Evolutionary conservation across 2,113 vertebrate genomes (phyloP), one percentile per base, ranked within the genome.

Genomic region (Pelvicachromis taeniatus): DNA sequence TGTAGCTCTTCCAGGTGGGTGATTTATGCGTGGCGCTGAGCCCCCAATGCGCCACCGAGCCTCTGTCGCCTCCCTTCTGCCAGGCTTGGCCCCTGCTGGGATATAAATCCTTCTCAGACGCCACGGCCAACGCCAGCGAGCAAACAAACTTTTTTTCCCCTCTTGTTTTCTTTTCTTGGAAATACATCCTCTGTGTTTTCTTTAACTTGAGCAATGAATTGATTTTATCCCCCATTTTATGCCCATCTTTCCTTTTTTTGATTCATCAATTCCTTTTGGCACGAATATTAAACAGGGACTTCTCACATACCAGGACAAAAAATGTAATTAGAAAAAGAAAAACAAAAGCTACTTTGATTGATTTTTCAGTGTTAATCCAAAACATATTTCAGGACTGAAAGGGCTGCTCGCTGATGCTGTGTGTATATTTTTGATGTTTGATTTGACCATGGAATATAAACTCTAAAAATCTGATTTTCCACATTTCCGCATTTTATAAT

Each of bases 1-100:
- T 91, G 90, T 89, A 78, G 81, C 79, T 83, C 87, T 85, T 93
- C 92, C 94, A 94, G 93, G 93, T 94, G 92, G 92, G 88, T 94
- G 93, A 95, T 94, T 95, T 93, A 94, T 95, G 92, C 82, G 7
- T 88, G 90, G 89, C 90, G 29, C 82, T 48, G 87, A 89, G 87
- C 90, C 91, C 89, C 91, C 80, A 83, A 83, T 92, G 87, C 61
- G 17, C 87, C 87, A 89, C 83, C 45, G 17, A 85, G 88, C 89
- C 93, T 87, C 92, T 86, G 91, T 85, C 73, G 48, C 59, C 85
- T 89, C 84, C 89, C 87, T 87, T 85, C 93, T 92, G 94, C 93
- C 91, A 89, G 85, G 58, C 88, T 84, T 92, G 93, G 93, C 85
- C 88, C 77, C 83, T 9, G 21, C 78, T 68, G 87, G 88, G 65